Base-by-base conservation (phyloP, 2,797 vertebrate species). In the Benthosema pterotum region DNA sequence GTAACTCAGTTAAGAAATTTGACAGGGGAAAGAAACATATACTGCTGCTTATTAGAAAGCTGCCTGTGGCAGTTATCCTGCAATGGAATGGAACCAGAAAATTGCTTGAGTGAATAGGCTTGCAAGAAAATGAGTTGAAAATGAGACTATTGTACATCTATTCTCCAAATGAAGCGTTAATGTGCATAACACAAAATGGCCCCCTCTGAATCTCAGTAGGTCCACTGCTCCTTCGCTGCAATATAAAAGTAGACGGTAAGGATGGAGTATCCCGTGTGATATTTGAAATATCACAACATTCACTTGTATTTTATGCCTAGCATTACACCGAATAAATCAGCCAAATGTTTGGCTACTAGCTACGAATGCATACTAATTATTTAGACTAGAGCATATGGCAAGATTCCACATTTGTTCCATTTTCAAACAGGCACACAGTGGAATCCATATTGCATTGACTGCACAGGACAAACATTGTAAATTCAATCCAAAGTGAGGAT, bases 61-160 rank as follows among this genome's bases (percentile, higher is more conserved):
- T 52, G 52, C 54, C 57, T 54, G 51, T 19, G 25, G 73, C 71
- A 63, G 69, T 67, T 72, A 62, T 58, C 60, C 52, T n/a, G 52
- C 64, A 67, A 57, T 46, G 64, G 67, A 80, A 71, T 74, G 66
- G 55, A 71, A 60, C 42, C 52, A 52, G 66, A 67, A 74, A 68
- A 64, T n/a, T 42, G 61, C 43, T 25, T 32, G 50, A 55, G 25
- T 38, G 61, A 74, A 74, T 17, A 14, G 52, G 15, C 11, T 0
- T 2, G 2, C 28, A 48, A 56, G 18, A 38, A 57, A 77, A 63
- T 71, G 53, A 52, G 22, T 48, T 58, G 22, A 64, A 52, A 46
- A 50, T n/a, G n/a, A 51, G 53, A 51, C 56, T 53, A 13, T 52
- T 60, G 58, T 66, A 64, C 57, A 42, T 32, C 6, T 67, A 56